These are phyloP conservation scores for Hyles euphorbiae DNA, from an alignment of 1,140 invertebrate species.

Conservation along the genomic window DNA sequence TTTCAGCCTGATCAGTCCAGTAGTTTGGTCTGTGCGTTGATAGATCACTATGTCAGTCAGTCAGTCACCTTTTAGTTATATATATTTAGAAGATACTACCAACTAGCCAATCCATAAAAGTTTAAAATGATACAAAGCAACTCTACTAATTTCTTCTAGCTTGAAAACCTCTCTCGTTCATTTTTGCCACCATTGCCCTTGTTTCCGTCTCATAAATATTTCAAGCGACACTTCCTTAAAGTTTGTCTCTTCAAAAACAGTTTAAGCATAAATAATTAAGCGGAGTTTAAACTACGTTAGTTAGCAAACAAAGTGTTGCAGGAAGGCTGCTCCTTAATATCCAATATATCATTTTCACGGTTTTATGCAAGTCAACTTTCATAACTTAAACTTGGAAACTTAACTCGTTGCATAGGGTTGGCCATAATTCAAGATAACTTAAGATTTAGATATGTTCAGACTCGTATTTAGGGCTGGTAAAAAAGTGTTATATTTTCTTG, in stretches of 20 bases:
- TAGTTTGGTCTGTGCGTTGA: no score
- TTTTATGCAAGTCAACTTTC: conserved; percentile 24
- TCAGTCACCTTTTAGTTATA: no score
- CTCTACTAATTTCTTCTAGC: no score
- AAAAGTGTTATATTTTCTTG: no score
- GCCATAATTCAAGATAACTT: conserved; percentile 32
- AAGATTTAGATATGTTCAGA: conserved; percentile 25
- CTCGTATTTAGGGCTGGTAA: neutral
- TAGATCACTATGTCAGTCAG: no score
- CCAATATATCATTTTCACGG: conserved; percentile 25
- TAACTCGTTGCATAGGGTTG: conserved; percentile 26
- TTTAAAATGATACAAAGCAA: no score
- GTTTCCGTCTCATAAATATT: conserved; percentile 1
- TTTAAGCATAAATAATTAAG: conserved; percentile 8
- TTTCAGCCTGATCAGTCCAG: no score
- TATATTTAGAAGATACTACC: no score
- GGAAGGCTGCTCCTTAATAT: conserved; percentile 11
- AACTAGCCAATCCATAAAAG: no score
- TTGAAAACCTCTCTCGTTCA: no score
- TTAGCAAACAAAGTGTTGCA: conserved; percentile 3
- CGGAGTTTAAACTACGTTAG: conserved; percentile 2
- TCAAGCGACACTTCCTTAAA: conserved; percentile 1
- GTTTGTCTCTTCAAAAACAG: neutral
- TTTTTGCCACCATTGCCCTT: neutral
- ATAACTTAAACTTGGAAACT: conserved; percentile 25